Evolutionary conservation across 2,113 vertebrate species (phyloP), one percentile per base, ranked within the genome.

Genomic region (Elaphurus davidianus): DNA sequence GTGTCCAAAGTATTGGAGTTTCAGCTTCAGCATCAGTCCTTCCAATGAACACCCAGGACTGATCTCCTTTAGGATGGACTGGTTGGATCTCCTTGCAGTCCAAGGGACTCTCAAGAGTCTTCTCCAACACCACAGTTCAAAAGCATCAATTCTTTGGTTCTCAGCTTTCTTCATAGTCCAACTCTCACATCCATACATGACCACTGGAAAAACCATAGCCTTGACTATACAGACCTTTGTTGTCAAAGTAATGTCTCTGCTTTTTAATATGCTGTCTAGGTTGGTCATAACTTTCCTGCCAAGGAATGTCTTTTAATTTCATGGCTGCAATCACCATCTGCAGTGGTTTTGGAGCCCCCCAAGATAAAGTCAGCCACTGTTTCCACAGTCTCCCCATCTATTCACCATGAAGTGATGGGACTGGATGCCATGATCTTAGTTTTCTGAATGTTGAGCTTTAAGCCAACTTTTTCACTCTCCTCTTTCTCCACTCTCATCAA

Each of bases 161-260:
- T 71, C n/a, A 36, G 17, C 17, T 71, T 71, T 36, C 33, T 36
- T 67, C 21, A 5, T 1, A 21, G 33, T 67, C 33, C 9, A 36
- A 67, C 64, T 11, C 33, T 67, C 1, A 36, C 33, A 36, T 2
- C n/a, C n/a, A 71, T 71, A 36, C 9, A 36, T 71, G 64, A 71
- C 64, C 11, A 71, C 9, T 6, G n/a, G 17, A 36, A 71, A 71
- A 71, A 36, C n/a, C 17, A 36, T 71, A 71, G 9, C 17, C 64
- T 71, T 71, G 64, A 71, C 9, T 71, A 0, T 2, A 71, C 2
- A 0, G 4, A 71, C 1, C 0, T 71, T 71, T 36, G 64, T 11
- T 71, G n/a, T 0, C 17, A 21, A 71, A 71, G n/a, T 6, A 71
- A 71, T 36, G n/a, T 36, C n/a, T 71, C 17, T 36, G n/a, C n/a